Evolutionary conservation across 1,140 invertebrate genomes (phyloP), one percentile per base, ranked within the genome.

Genomic region (Drosophila pruinosa): DNA sequence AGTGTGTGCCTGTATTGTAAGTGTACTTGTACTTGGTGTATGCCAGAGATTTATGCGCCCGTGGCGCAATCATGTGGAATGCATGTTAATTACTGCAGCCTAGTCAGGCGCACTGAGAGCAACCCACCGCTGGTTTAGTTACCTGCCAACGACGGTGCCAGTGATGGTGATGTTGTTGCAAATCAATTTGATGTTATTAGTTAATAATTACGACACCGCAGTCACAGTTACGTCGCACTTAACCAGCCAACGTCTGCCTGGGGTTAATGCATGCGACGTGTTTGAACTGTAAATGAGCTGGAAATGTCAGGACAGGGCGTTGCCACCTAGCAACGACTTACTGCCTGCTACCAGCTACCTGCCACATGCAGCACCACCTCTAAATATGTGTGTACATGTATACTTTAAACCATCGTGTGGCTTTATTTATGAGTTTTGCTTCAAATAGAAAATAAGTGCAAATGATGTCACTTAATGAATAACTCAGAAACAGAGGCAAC

Each of bases 171-270:
- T 86, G 82, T 82, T 82, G 81, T 88, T 88, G 82, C 82, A 88
- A 88, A 88, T 88, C 82, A 88, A 88, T 88, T 88, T 88, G 71
- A 88, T 88, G 78, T 88, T 88, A 88, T 88, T 88, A 88, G 82
- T 88, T 88, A 88, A 88, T 88, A 88, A 88, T 88, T 88, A 88
- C 78, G 48, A 65, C 70, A 69, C 56, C 57, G 58, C 61, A 57
- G 62, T 52, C 56, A 39, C 39, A 56, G 53, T 68, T 58, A 61
- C 77, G 71, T 72, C 74, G 71, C 77, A 78, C 77, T 88, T 81
- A 86, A 78, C 82, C 82, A 76, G 82, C 70, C 70, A 26, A 34
- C 50, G 8, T 8, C 36, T 7, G 41, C 12, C 28, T 57, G 78
- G 82, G 83, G 82, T 88, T 88, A 88, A 88, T 88, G 82, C 82